Conservation (phyloP, 2,113 vertebrate species). For the Trematocara variabile region DNA sequence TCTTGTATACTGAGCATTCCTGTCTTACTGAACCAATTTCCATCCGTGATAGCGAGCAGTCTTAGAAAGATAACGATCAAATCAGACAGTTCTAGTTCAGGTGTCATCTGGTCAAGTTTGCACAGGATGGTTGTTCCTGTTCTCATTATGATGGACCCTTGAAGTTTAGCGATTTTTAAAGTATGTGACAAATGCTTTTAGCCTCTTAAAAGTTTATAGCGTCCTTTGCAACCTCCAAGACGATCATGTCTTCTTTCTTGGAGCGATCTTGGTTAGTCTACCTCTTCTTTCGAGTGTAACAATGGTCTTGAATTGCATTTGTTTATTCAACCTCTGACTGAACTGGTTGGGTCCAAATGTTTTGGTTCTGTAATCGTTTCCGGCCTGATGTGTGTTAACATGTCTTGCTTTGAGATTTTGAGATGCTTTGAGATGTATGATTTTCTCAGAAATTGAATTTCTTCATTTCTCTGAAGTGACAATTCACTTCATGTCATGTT, state of each 20-base stretch:
- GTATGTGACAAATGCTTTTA: background rate
- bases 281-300: background rate
- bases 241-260: background rate
- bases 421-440: background rate
- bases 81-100: background rate
- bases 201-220: accelerated
- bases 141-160: background rate
- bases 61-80: background rate
- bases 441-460: background rate
- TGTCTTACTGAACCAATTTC: background rate
- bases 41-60: background rate
- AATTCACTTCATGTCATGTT: background rate
- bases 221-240: background rate
- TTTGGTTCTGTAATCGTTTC: background rate
- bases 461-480: background rate
- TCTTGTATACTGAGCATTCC: background rate
- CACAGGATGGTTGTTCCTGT: background rate
- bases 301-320: background rate
- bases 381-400: background rate
- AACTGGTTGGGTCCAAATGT: background rate
- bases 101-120: background rate
- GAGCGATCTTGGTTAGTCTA: background rate
- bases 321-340: background rate
- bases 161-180: background rate
- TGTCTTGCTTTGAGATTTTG: background rate